phyloP scores from a whole-genome alignment of 2,797 vertebrate species.

The Pempheris klunzingeri region DNA sequence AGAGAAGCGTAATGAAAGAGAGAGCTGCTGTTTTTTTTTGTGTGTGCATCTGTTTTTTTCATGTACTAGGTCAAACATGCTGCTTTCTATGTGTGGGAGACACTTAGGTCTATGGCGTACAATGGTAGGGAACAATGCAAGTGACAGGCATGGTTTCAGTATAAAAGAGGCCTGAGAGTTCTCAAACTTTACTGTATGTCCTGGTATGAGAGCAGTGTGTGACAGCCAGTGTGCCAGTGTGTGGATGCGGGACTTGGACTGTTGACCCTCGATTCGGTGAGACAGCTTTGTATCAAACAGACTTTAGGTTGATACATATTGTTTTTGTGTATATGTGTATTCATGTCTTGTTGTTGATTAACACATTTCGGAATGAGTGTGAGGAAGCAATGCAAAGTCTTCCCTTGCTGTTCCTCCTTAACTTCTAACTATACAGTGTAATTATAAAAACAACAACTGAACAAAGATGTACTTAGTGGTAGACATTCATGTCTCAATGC shows the following conservation, averaged over 20 bases:
- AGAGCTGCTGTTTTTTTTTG: conserved; percentile 36
- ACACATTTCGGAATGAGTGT: not conserved
- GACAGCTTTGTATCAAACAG: conserved; percentile 13
- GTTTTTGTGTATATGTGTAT: too few relatives aligned
- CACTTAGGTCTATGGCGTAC: conserved; percentile 54
- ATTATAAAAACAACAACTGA: not conserved
- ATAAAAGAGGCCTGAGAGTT: conserved; percentile 69
- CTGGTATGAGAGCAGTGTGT: conserved; percentile 43
- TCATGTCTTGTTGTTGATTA: conserved; percentile 5
- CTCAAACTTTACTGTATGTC: conserved; percentile 21
- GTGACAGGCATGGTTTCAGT: conserved; percentile 41
- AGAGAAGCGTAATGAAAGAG: conserved; percentile 60
- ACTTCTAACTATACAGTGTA: not conserved
- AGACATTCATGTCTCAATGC: not conserved
- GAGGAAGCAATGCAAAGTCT: not conserved
- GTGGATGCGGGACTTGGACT: conserved; percentile 44
- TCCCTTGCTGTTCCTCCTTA: not conserved
- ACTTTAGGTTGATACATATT: not conserved
- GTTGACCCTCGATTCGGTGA: conserved; percentile 68
- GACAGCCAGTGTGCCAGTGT: conserved; percentile 27
- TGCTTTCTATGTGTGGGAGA: conserved; percentile 52
- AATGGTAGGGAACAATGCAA: conserved; percentile 61
- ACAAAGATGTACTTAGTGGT: not conserved
- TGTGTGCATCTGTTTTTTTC: too few relatives aligned
- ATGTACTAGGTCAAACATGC: conserved; percentile 73